phyloP scores from a whole-genome alignment of 2,797 vertebrate genomes.

The Tarsius wallacei region DNA sequence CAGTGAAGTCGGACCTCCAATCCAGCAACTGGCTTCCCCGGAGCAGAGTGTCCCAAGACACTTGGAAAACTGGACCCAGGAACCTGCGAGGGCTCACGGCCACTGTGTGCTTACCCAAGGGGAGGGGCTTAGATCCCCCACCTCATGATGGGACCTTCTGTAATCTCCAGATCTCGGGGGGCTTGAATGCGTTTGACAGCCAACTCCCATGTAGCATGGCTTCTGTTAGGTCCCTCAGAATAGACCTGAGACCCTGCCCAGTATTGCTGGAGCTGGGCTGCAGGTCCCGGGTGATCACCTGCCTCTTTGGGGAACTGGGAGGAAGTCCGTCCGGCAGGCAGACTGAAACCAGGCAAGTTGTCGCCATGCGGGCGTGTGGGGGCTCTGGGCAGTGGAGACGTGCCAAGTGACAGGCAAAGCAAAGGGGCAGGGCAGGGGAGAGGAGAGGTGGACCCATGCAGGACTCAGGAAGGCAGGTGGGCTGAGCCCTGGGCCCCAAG shows the following conservation, averaged over 20 bases:
- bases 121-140: rapidly evolving
- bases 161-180: neutral
- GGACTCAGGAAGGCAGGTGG: neutral
- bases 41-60: neutral
- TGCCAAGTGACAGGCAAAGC: neutral
- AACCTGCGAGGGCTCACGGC: neutral
- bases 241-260: neutral
- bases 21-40: rapidly evolving
- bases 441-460: rapidly evolving
- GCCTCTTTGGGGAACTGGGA: neutral
- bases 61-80: neutral
- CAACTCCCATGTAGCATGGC: rapidly evolving
- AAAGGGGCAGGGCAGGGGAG: neutral
- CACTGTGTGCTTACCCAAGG: neutral
- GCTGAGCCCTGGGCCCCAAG: neutral
- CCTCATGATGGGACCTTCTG: no score
- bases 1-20: neutral
- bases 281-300: no score
- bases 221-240: neutral
- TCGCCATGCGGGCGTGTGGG: rapidly evolving
- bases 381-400: rapidly evolving
- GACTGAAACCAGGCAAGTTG: neutral
- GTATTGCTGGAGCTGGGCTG: neutral
- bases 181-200: neutral
- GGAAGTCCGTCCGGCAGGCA: neutral